A percentile compares a stretch with the other conserved stretches of the same genome.
Conservation (phyloP, 2,797 vertebrate species). For the Apogon talboti region DNA sequence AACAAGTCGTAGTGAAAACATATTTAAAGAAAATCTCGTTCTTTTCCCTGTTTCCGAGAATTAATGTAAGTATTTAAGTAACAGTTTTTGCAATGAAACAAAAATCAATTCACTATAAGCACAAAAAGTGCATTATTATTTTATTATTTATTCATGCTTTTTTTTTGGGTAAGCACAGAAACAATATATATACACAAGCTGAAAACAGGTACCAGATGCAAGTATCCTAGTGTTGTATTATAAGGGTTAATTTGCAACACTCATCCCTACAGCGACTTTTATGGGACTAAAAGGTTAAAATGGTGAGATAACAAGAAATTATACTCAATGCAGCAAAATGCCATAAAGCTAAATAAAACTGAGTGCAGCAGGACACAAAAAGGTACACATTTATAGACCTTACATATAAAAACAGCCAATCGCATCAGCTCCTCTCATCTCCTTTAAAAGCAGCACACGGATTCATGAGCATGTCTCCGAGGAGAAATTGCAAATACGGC, state of each 20-base stretch:
- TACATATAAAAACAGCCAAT: slow-evolving; percentile 9
- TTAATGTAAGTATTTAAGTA: not conserved
- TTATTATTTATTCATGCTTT: too few species aligned
- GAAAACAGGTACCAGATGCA: too few species aligned
- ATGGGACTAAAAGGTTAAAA: too few species aligned
- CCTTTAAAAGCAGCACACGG: slow-evolving; percentile 34
- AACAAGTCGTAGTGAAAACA: slow-evolving; percentile 41
- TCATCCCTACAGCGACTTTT: too few species aligned
- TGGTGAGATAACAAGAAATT: too few species aligned
- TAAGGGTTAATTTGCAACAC: too few species aligned
- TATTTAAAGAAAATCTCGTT: not conserved
- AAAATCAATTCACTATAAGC: slow-evolving; percentile 18
- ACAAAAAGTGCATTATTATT: not conserved
- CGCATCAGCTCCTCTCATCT: slow-evolving; percentile 32
- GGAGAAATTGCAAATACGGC: slow-evolving; percentile 4
- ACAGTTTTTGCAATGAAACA: not conserved
- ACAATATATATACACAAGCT: too few species aligned
- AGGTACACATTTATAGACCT: too few species aligned
- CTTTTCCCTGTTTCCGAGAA: not conserved
- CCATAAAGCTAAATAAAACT: not conserved
- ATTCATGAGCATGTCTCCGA: slow-evolving; percentile 26
- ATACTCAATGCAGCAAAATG: not conserved
- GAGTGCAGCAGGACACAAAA: too few species aligned
- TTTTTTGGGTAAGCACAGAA: too few species aligned
- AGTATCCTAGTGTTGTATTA: too few species aligned